Evolutionary conservation across 2,113 vertebrate species (phyloP).

Genomic region (Myotis lucifugus): DNA sequence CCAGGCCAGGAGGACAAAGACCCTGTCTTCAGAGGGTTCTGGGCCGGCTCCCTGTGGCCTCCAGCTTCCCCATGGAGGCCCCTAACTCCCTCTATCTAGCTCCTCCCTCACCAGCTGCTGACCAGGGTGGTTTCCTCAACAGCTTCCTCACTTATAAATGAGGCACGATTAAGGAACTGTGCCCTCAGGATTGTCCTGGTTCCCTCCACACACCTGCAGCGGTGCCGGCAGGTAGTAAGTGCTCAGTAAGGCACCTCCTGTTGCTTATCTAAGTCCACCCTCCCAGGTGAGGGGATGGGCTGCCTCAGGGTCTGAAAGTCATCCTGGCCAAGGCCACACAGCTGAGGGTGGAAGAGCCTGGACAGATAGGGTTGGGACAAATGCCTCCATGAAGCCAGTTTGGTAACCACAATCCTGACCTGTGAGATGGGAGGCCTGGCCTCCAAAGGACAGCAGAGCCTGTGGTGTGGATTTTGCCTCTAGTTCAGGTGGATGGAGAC

Average conservation of each 20-base stretch:
- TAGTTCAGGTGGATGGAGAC: not conserved
- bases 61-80: accelerated
- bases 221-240: not conserved
- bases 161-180: not conserved
- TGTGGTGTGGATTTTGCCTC: not conserved
- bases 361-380: not conserved
- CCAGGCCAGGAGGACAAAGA: not conserved
- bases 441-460: not conserved
- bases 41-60: too few relatives aligned
- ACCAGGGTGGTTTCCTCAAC: not conserved
- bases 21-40: accelerated
- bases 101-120: not conserved
- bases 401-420: accelerated
- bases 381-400: accelerated
- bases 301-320: not conserved
- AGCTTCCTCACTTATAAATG: not conserved
- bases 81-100: accelerated
- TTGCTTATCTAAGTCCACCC: too few relatives aligned
- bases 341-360: not conserved
- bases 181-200: not conserved
- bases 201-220: not conserved
- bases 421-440: too few relatives aligned
- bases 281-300: not conserved
- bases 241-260: not conserved
- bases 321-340: not conserved